These are phyloP conservation scores for Ceraclea dissimilis DNA, from an alignment of 2,888 invertebrate genomes.

Conservation along the genomic window DNA sequence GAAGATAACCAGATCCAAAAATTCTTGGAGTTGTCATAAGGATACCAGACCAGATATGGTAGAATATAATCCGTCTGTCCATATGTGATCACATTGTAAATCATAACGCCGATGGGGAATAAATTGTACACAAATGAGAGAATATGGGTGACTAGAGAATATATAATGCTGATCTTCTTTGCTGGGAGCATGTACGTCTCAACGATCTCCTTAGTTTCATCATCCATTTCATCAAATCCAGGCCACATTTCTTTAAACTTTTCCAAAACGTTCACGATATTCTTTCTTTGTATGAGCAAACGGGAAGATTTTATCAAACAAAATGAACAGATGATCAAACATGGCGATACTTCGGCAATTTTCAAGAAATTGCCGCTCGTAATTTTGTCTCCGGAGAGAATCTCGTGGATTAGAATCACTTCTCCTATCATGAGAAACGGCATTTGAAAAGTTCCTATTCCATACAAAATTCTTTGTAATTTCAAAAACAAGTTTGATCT, in stretches of 20 bases:
- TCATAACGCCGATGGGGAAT: constrained; percentile 20
- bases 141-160: constrained; percentile 18
- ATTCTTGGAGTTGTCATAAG: constrained; percentile 14
- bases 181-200: constrained; percentile 16
- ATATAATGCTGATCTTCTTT: constrained; percentile 15
- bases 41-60: constrained; percentile 23
- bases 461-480: constrained; percentile 14
- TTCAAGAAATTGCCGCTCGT: constrained; percentile 13
- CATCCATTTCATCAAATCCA: background rate
- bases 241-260: constrained; percentile 18
- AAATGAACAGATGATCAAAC: constrained; percentile 14
- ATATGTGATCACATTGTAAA: constrained; percentile 5
- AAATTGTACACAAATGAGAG: constrained; percentile 20
- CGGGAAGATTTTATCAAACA: constrained; percentile 14
- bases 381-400: constrained; percentile 2
- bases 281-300: constrained; percentile 7
- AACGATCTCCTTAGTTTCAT: constrained; percentile 12
- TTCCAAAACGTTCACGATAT: constrained; percentile 11
- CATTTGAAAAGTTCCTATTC: constrained; percentile 15
- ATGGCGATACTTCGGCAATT: constrained; percentile 19
- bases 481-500: background rate
- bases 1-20: constrained; percentile 10
- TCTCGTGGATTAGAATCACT: background rate
- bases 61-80: constrained; percentile 11
- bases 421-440: constrained; percentile 13